Evolutionary conservation across 2,113 vertebrate genomes (phyloP).

Genomic region (Onychostruthus taczanowskii): DNA sequence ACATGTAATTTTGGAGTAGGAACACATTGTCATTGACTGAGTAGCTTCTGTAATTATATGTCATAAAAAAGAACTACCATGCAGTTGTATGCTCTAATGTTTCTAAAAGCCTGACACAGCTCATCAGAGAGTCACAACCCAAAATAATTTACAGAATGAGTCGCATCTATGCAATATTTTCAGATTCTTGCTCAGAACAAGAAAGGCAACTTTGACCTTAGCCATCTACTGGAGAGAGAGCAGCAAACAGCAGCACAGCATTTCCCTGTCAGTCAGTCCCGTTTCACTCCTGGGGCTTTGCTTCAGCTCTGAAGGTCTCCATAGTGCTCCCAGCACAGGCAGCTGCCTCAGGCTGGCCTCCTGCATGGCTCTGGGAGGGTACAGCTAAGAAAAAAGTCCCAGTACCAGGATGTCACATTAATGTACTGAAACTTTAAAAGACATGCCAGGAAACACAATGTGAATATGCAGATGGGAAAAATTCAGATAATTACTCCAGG

Average conservation of each 20-base stretch:
- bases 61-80: neutral
- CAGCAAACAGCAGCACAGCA: neutral
- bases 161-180: neutral
- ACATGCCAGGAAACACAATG: neutral
- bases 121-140: neutral
- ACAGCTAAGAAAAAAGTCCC: neutral
- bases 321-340: fast-evolving
- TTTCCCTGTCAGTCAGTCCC: neutral
- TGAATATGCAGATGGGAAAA: neutral
- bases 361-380: neutral
- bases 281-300: neutral
- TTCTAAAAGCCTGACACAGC: neutral
- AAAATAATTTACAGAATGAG: neutral
- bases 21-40: neutral
- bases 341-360: neutral
- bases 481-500: neutral
- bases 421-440: neutral
- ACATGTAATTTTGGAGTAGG: neutral
- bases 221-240: neutral
- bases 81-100: neutral
- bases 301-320: neutral
- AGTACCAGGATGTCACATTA: neutral
- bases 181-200: neutral
- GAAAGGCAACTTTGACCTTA: neutral
- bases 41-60: neutral